These are phyloP conservation scores for Bilobella aurantiaca DNA, from an alignment of 1,140 invertebrate genomes.

Conservation along the genomic window DNA sequence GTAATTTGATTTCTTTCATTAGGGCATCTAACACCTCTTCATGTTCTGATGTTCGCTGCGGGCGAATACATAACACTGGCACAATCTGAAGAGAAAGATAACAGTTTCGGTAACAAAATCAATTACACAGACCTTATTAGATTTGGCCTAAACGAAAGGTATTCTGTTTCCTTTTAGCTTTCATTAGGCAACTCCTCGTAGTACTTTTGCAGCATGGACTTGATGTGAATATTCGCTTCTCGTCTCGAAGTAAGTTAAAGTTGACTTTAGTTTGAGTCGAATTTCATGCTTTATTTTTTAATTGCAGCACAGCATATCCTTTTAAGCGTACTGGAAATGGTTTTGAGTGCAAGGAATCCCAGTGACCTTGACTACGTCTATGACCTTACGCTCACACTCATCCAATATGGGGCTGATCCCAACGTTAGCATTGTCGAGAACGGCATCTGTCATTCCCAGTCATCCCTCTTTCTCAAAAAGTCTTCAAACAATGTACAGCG, in stretches of 20 bases:
- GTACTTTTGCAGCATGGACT: conserved; percentile 57
- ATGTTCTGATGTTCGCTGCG: conserved; percentile 54
- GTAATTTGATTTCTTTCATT: background rate
- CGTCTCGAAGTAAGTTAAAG: conserved; percentile 22
- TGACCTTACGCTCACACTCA: conserved; percentile 53
- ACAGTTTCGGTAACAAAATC: conserved; percentile 26
- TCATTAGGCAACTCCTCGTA: conserved; percentile 51
- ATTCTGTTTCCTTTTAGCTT: conserved; percentile 35
- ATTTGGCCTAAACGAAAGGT: background rate
- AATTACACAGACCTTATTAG: background rate
- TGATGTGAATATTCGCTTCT: conserved; percentile 50
- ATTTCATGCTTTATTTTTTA: background rate
- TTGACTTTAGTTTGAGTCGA: too few species aligned
- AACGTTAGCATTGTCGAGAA: conserved; percentile 42
- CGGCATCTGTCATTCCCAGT: conserved; percentile 41
- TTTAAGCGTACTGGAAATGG: conserved; percentile 55
- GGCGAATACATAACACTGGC: conserved; percentile 58
- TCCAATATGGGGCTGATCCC: conserved; percentile 50
- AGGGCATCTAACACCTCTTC: conserved; percentile 53
- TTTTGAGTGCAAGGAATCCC: conserved; percentile 51
- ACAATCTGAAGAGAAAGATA: conserved; percentile 47
- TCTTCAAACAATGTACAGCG: conserved; percentile 50
- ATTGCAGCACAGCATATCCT: conserved; percentile 54
- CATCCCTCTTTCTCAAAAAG: conserved; percentile 52
- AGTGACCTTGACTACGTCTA: conserved; percentile 57